Evolutionary conservation across 2,888 invertebrate species (phyloP).

Genomic region (Dryobota labecula): DNA sequence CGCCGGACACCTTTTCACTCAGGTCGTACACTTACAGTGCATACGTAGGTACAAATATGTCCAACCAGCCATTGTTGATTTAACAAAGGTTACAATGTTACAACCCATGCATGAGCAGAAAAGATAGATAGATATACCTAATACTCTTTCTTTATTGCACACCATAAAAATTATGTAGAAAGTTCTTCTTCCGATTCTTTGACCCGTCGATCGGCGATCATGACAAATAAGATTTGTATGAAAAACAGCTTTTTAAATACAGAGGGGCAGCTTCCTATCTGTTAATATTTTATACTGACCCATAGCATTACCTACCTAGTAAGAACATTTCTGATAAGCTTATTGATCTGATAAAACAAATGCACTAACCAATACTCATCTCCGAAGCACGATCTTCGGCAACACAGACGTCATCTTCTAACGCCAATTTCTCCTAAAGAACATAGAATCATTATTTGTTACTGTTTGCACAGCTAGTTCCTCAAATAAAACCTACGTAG

Average conservation of each 20-base stretch:
- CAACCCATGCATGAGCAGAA: background rate
- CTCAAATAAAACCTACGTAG: background rate
- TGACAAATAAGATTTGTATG: background rate
- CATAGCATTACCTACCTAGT: background rate
- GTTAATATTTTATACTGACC: background rate
- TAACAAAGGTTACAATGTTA: background rate
- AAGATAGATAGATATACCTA: no score
- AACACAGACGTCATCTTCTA: constrained; percentile 83
- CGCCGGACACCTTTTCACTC: no score
- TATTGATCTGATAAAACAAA: background rate
- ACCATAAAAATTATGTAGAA: no score
- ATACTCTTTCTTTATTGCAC: no score
- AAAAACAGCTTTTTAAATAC: background rate
- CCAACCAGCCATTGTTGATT: background rate
- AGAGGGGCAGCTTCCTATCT: background rate
- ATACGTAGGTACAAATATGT: background rate
- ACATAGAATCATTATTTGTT: background rate
- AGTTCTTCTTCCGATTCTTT: background rate
- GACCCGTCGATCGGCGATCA: background rate
- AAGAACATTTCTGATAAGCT: background rate
- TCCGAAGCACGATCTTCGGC: constrained; percentile 86
- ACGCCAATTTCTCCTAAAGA: constrained; percentile 82
- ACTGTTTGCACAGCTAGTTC: background rate
- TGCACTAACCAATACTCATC: constrained; percentile 80
- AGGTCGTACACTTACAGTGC: background rate